Base-by-base conservation (phyloP, 2,888 invertebrate species). In the Andrena bicolor region DNA sequence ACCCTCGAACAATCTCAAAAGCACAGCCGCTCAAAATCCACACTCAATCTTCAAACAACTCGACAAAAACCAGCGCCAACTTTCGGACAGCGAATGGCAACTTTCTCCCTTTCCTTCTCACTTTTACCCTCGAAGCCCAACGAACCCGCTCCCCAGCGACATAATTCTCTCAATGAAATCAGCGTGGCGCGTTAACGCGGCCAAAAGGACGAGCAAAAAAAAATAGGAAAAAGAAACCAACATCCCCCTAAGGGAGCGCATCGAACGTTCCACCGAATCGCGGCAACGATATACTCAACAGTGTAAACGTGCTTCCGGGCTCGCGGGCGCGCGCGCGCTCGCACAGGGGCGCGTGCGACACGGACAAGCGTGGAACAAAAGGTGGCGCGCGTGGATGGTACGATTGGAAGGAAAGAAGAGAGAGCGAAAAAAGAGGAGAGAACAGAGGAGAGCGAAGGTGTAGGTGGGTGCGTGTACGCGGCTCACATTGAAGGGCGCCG, bases 221-320 rank as follows among this genome's bases (percentile, higher is more conserved):
- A 10, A 2, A 13, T 28, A 5, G 10, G 7, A 41, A 1, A 41
- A 72, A 30, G 48, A 13, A 16, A 23, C 30, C 32, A 5, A 13
- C 30, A 20, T 35, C 23, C 13, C 48, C 26, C 28, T 61, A 61
- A 60, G 73, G 41, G n/a, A 61, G 41, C 30, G 16, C 48, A 58
- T 72, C 66, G 77, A 66, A 63, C 48, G 53, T 73, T 53, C 28
- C n/a, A 58, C 48, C 51, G 48, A 74, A 79, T 78, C 51, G 8
- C 41, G 10, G 56, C 13, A 53, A 78, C 73, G 69, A 77, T 77
- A 77, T 53, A 70, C 78, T 64, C 56, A 35, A 49, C 70, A 65
- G 49, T 56, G 70, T 74, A 82, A 79, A 82, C 81, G 64, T 41
- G 58, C 58, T 61, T 78, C 28, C 69, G 74, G 23, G 10, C 26